Percentiles rank a stretch among this genome's conserved stretches.
Conservation (phyloP, 2,797 vertebrate species). For the Xenentodon cancila region DNA sequence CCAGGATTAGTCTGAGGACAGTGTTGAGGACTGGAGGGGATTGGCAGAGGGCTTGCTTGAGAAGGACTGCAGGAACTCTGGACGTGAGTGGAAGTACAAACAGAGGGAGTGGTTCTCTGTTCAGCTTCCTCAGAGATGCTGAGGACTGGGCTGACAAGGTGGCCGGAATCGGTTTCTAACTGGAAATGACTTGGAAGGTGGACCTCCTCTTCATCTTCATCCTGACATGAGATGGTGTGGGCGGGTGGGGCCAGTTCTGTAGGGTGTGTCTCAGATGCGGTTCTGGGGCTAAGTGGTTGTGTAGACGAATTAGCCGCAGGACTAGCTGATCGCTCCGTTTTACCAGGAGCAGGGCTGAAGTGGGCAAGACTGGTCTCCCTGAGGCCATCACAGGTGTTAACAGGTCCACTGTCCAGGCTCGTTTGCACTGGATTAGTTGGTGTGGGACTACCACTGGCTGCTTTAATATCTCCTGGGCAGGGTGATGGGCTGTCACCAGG, state of each 20-base stretch:
- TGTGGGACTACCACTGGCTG: not conserved
- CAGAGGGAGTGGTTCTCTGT: too few relatives aligned
- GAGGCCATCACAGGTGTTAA: conserved; percentile 4
- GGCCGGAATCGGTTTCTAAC: too few relatives aligned
- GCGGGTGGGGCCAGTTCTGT: not conserved
- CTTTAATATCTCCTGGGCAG: conserved; percentile 20
- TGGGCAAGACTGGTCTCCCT: not conserved
- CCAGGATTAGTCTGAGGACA: conserved; percentile 35
- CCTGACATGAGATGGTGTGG: conserved; percentile 1
- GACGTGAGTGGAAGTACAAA: conserved; percentile 11
- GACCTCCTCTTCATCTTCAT: conserved; percentile 28
- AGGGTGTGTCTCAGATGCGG: not conserved
- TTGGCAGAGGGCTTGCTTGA: not conserved
- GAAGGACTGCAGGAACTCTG: conserved; percentile 20
- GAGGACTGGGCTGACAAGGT: not conserved
- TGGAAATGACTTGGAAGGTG: not conserved
- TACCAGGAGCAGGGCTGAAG: conserved; percentile 7
- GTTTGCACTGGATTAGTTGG: conserved; percentile 23
- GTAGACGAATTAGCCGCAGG: not conserved
- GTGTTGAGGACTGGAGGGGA: conserved; percentile 53
- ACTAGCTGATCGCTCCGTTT: conserved; percentile 10
- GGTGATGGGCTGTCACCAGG: conserved; percentile 15
- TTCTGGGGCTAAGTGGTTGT: not conserved
- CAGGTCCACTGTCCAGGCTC: conserved; percentile 14
- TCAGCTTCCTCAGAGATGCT: not conserved